Percentiles rank a stretch among this genome's conserved stretches.
Conservation (phyloP, 2,888 invertebrate species). For the Drosophila paracracens region DNA sequence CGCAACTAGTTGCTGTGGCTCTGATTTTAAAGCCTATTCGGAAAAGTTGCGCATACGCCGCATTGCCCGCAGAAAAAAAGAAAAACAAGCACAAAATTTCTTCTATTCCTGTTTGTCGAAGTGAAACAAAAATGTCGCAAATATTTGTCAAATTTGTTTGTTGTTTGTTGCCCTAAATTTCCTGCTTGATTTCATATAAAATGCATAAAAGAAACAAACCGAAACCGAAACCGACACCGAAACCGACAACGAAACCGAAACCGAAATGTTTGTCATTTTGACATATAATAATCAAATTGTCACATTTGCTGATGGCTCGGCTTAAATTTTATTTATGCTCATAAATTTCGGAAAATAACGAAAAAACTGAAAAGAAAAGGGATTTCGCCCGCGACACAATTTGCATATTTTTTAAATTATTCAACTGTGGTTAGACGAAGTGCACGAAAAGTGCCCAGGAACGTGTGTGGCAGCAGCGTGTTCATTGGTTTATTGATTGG, state of each 20-base stretch:
- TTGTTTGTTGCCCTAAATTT: background rate
- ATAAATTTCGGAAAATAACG: slow-evolving; percentile 13
- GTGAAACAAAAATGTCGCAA: slow-evolving; percentile 43
- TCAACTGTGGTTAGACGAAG: slow-evolving; percentile 35
- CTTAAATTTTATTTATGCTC: slow-evolving; percentile 30
- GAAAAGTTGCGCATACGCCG: slow-evolving; percentile 60
- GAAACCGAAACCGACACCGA: background rate
- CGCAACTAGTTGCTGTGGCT: slow-evolving; percentile 27
- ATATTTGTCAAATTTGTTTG: slow-evolving; percentile 47
- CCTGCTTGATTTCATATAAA: slow-evolving; percentile 53
- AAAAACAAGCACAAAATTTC: background rate
- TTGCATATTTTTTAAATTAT: slow-evolving; percentile 48
- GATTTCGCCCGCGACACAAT: slow-evolving; percentile 36
- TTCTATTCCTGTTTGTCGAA: slow-evolving; percentile 24
- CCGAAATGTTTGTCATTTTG: slow-evolving; percentile 58
- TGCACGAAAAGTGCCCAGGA: background rate
- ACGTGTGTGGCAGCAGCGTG: slow-evolving; percentile 8
- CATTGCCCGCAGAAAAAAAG: slow-evolving; percentile 18
- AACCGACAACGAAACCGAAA: background rate
- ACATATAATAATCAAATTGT: slow-evolving; percentile 76
- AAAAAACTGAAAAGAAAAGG: slow-evolving; percentile 8
- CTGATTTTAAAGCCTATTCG: slow-evolving; percentile 21
- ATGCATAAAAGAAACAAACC: slow-evolving; percentile 57
- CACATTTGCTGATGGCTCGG: slow-evolving; percentile 51
- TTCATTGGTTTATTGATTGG: slow-evolving; percentile 27